A percentile compares a stretch with the other conserved stretches of the same genome.
Conservation (phyloP, 1,140 invertebrate genomes). For the Drosophila teissieri region DNA sequence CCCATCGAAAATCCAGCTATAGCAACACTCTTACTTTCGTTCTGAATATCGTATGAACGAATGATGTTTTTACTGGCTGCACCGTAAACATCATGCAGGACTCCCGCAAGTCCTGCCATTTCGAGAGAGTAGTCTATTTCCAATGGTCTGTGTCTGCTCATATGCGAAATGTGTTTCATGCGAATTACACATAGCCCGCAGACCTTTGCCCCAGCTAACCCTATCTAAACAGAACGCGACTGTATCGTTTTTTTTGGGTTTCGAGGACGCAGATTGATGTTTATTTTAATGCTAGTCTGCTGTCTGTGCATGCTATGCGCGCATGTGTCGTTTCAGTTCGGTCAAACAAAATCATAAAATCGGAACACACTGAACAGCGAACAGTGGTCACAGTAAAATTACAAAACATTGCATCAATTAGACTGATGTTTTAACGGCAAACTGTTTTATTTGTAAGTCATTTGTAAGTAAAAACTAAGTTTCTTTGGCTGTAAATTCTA, state of each 20-base stretch:
- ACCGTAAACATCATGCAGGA: constrained; percentile 61
- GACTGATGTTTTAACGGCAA: too few species aligned
- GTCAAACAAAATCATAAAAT: constrained; percentile 65
- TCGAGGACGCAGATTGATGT: constrained; percentile 48
- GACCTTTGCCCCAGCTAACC: constrained; percentile 19
- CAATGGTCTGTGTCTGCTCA: constrained; percentile 26
- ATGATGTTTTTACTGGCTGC: constrained; percentile 65
- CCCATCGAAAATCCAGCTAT: background rate
- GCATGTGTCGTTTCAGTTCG: constrained; percentile 53
- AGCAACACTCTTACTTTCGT: constrained; percentile 12
- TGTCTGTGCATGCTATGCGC: constrained; percentile 65
- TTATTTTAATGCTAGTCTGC: constrained; percentile 72
- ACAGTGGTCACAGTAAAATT: constrained; percentile 12
- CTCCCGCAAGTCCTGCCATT: constrained; percentile 20
- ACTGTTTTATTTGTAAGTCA: too few species aligned
- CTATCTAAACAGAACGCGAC: constrained; percentile 39
- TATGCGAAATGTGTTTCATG: constrained; percentile 49
- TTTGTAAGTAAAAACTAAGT: background rate
- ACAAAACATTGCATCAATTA: background rate
- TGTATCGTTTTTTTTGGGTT: constrained; percentile 13
- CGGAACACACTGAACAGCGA: constrained; percentile 40
- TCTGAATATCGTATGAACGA: constrained; percentile 20
- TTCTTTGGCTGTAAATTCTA: background rate
- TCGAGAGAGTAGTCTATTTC: constrained; percentile 28
- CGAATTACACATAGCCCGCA: constrained; percentile 27